Conservation (phyloP, 2,888 invertebrate genomes). For the Hirtodrosophila histrioides region DNA sequence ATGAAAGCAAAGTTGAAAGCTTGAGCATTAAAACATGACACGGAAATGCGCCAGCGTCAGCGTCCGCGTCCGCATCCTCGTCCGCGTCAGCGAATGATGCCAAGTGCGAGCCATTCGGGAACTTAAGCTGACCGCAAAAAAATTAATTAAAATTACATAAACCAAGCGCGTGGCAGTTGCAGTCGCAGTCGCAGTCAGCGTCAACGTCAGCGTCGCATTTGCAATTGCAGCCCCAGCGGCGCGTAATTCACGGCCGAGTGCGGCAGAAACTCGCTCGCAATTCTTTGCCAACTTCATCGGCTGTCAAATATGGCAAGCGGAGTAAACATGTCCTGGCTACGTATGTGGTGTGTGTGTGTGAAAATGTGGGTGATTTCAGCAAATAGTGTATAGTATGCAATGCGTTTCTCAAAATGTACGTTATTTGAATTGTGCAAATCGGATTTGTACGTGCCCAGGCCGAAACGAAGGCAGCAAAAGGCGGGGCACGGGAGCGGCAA, state of each 20-base stretch:
- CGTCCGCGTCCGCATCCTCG: not conserved
- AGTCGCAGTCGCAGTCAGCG: conserved; percentile 5
- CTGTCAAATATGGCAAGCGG: conserved; percentile 36
- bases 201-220: conserved; percentile 11
- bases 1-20: conserved; percentile 73
- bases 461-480: conserved; percentile 2
- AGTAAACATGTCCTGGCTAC: conserved; percentile 33
- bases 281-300: conserved; percentile 51
- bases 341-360: conserved; percentile 13
- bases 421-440: conserved; percentile 80
- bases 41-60: conserved; percentile 20
- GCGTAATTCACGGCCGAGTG: conserved; percentile 56
- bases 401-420: conserved; percentile 60
- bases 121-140: conserved; percentile 76
- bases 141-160: conserved; percentile 77
- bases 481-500: not conserved
- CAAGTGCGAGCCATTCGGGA: conserved; percentile 39
- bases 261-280: conserved; percentile 10
- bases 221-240: conserved; percentile 26
- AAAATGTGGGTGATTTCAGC: conserved; percentile 43
- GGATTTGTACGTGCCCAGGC: conserved; percentile 74
- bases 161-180: conserved; percentile 11
- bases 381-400: conserved; percentile 56
- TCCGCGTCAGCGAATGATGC: conserved; percentile 5
- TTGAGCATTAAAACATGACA: conserved; percentile 54